Evolutionary conservation across 2,113 vertebrate species (phyloP), one percentile per base, ranked within the genome.

Genomic region (Pipra filicauda): DNA sequence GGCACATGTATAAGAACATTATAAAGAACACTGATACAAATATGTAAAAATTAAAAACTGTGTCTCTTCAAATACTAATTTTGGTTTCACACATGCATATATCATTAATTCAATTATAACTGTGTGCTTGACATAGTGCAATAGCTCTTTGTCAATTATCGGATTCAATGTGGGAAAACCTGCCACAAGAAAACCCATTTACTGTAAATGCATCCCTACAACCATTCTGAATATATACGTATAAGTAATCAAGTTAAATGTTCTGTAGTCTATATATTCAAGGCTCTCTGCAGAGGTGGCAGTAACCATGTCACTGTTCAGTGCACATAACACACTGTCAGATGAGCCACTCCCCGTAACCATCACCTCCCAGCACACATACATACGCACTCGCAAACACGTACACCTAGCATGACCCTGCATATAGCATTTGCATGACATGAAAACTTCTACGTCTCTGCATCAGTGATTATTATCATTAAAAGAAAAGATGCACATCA

Each of bases 41-140:
- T 98, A 97, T 79, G 94, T 96, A 98, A 98, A 98, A 98, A 97
- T 97, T 97, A 98, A 97, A 97, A 98, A 97, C 97, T 96, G 85
- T 91, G 83, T 96, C 97, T 97, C 96, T 98, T 97, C 98, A 98
- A 98, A 98, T 97, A 97, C 96, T 98, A 98, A 97, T 98, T 98
- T 97, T 97, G 97, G 31, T 98, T 95, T 97, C 97, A 95, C 93
- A 97, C 96, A 97, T 74, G 85, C 97, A 97, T 97, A 96, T 98
- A 98, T 98, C 98, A 98, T 99, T 99, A 99, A 98, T 98, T 98
- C 98, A 99, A 98, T 99, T 98, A 98, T 96, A 98, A 98, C 94
- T 98, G 97, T 98, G 98, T 95, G 97, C 97, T 98, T 99, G 98
- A 99, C 98, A 98, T 96, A 98, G 98, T 95, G 97, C 97, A 97